Evolutionary conservation across 2,113 vertebrate genomes (phyloP), one percentile per base, ranked within the genome.

Genomic region (Myotis brandtii): DNA sequence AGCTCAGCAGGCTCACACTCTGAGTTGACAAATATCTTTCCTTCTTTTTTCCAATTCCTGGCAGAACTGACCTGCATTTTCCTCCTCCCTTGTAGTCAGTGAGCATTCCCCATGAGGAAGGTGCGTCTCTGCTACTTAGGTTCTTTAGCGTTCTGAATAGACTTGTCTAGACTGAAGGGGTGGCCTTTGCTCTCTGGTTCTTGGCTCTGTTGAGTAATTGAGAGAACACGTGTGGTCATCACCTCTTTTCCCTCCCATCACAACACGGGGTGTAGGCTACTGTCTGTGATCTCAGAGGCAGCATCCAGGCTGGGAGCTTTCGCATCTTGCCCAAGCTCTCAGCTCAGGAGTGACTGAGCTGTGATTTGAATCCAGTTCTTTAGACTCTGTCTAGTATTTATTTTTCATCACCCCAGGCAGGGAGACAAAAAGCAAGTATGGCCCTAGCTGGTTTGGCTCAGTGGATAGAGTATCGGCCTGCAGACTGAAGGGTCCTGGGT

Each of bases 201-300:
- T 66, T 50, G 56, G 48, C 5, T 64, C 70, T 48, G 20, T 25
- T 30, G 73, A 86, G 56, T 40, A 46, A n/a, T n/a, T 17, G 70
- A 76, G 48, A 84, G 69, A 56, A 56, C 6, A 3, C 0, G 2
- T 23, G 73, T 37, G 62, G 5, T 16, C 10, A 17, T 16, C 21
- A 2, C 66, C 43, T 46, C 34, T 3, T 9, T 93, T 27, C 6
- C 27, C 6, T 82, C n/a, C 52, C 32, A 32, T 6, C 12, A 2
- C 20, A 2, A 34, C 16, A 5, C 2, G 4, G 16, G 30, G 21
- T 1, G 2, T 4, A 40, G 14, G 46, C 6, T 7, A 5, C 25
- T 52, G 5, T 18, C 13, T 37, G 32, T 37, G n/a, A 27, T 23
- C 56, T 70, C 30, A 50, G 69, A 40, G 6, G 66, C 14, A 14